Evolutionary conservation across 2,113 vertebrate species (phyloP), one percentile per base, ranked within the genome.

Genomic region (Rhizomys pruinosus): DNA sequence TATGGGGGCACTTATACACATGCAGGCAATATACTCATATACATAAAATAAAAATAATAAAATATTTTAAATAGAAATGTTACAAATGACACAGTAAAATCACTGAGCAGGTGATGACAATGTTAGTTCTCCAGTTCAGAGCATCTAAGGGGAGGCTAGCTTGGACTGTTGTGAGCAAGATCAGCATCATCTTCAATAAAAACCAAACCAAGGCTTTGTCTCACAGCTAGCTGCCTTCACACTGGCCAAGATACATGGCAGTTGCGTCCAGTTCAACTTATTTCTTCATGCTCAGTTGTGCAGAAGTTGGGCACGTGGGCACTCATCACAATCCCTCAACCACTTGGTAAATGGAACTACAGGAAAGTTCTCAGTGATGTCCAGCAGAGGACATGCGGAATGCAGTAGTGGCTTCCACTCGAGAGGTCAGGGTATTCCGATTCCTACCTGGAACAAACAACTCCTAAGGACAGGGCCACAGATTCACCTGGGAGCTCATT

Each of bases 401-500:
- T 0, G 4, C 7, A 2, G 5, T 42, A 32, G 34, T 7, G 4
- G 9, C 17, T 42, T 27, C 34, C 13, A 37, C 1, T 12, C 15
- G 68, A 57, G 12, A 66, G 37, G 78, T 52, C 34, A 15, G 39
- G 52, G 29, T 4, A 55, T 34, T 34, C 0, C 0, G 7, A 4
- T 15, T 8, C 37, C 1, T 1, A 17, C 44, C 52, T 25, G 37
- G 8, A 44, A 3, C 7, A 9, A 77, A 72, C 44, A 32, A 15
- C 7, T 47, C 55, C 78, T 2, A 37, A n/a, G 0, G 15, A 12
- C 3, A 13, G 61, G 0, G 63, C 13, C 69, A 44, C 13, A 57
- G 37, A n/a, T 7, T 69, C 87, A 86, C 68, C 42, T 42, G 66
- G 22, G 39, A 68, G 20, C 20, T 39, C 29, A 5, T 25, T 61